Evolutionary conservation across 1,140 invertebrate genomes (phyloP), one percentile per base, ranked within the genome.

Genomic region (Drosophila trapezifrons): DNA sequence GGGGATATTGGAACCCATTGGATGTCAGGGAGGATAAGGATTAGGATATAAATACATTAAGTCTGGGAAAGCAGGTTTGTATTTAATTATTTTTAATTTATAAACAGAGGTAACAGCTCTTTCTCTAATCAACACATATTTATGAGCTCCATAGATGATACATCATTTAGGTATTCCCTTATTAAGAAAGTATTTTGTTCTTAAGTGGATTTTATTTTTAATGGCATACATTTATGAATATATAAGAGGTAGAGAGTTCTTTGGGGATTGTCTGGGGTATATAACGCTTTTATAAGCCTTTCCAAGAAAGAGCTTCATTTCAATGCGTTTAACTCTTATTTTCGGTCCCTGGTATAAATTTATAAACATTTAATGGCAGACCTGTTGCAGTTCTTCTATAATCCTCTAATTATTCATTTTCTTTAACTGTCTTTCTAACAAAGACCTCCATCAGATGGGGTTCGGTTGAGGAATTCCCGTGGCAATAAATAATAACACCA

Each of bases 401-500:
- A 55, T 55, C 51, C 51, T n/a, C 35, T 22, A 55, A 55, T 38
- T 38, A 55, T 55, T 13, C n/a, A 55, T 20, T 20, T 35, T 20
- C 17, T 4, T 20, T 15, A 20, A 35, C 29, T 15, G 13, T 15
- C 13, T 52, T 52, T 20, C 7, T 9, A 20, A 37, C 49, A 52
- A 52, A 52, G 29, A 37, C 4, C 13, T 20, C 8, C 8, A 38
- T 38, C n/a, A 62, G 20, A n/a, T 56, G 12, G 20, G 0, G 15
- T 4, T 25, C 20, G 4, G 32, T 35, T 13, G 18, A 37, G n/a
- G 32, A 18, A 55, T 56, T 56, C 47, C 22, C 47, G 3, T 13
- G 59, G 59, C 59, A 29, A 57, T 63, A 20, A 55, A 40, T 56
- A 42, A 57, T 63, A 38, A 63, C 52, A 56, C 35, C 25, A 29